Conservation (phyloP, 2,113 vertebrate species). For the Pithys albifrons region DNA sequence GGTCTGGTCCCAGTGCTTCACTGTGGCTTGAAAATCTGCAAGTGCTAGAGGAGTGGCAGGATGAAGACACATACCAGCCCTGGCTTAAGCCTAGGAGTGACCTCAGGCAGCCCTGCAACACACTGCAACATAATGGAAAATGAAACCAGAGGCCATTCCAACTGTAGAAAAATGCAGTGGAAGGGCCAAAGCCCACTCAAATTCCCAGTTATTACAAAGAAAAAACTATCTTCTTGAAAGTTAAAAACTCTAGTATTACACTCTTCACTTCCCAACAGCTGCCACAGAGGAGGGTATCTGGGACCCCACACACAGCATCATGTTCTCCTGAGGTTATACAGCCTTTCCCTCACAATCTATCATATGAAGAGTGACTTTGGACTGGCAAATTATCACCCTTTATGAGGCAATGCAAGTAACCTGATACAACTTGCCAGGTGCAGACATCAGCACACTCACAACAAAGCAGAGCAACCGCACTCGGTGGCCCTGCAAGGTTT, state of each 20-base stretch:
- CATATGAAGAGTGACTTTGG: background rate
- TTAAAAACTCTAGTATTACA: background rate
- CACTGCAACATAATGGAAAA: fast-evolving
- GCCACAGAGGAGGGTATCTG: background rate
- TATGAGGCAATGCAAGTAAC: background rate
- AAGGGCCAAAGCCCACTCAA: background rate
- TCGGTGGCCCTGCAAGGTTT: background rate
- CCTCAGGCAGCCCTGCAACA: background rate
- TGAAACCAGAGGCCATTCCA: background rate
- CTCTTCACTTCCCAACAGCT: background rate
- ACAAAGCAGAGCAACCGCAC: background rate
- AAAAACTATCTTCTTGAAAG: background rate
- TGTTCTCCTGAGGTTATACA: background rate
- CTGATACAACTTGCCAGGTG: fast-evolving
- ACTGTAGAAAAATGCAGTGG: background rate
- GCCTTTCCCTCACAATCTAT: background rate
- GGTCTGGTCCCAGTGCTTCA: background rate
- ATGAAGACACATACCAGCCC: background rate
- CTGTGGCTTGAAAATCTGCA: fast-evolving
- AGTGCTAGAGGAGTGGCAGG: background rate
- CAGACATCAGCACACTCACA: fast-evolving
- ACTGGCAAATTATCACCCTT: background rate
- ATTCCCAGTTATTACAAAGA: background rate
- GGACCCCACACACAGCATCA: background rate
- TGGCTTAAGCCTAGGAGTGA: background rate